Evolutionary conservation across 2,113 vertebrate genomes (phyloP).

Genomic region (Anthoscopus minutus): DNA sequence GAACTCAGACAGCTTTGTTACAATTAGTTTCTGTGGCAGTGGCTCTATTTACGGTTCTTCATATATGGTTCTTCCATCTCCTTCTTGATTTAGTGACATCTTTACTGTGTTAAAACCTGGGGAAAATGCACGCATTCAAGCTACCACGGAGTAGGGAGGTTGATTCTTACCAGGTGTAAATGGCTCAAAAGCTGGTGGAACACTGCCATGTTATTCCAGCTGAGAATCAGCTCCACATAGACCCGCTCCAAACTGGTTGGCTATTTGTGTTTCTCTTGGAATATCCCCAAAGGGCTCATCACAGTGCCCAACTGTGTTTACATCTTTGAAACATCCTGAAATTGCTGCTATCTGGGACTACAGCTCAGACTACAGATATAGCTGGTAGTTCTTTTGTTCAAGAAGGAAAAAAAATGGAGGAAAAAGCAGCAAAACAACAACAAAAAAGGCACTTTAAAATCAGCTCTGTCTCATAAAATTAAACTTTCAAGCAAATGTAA

Average conservation of each 20-base stretch:
- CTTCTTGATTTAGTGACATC: not conserved
- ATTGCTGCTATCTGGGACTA: slow-evolving; percentile 32
- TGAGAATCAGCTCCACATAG: not conserved
- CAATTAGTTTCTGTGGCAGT: not conserved
- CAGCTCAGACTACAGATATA: not conserved
- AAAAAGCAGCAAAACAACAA: not conserved
- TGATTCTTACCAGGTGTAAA: not conserved
- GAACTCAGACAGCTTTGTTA: not conserved
- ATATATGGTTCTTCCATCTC: not conserved
- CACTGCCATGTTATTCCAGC: slow-evolving; percentile 14
- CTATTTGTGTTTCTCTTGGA: slow-evolving; percentile 40
- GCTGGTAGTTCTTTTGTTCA: slow-evolving; percentile 14
- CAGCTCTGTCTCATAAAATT: slow-evolving; percentile 46
- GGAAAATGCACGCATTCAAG: not conserved
- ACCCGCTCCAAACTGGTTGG: not conserved
- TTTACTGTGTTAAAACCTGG: not conserved
- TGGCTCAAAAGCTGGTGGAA: not conserved
- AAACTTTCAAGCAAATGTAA: slow-evolving; percentile 51
- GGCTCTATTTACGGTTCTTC: not conserved
- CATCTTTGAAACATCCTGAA: slow-evolving; percentile 43
- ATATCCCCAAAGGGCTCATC: not conserved
- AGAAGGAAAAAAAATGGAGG: not conserved
- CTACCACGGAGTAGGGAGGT: not conserved
- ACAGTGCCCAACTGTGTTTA: slow-evolving; percentile 46
- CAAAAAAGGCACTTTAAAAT: not conserved